phyloP scores from a whole-genome alignment of 2,113 vertebrate species.

The Heliornis fulica region DNA sequence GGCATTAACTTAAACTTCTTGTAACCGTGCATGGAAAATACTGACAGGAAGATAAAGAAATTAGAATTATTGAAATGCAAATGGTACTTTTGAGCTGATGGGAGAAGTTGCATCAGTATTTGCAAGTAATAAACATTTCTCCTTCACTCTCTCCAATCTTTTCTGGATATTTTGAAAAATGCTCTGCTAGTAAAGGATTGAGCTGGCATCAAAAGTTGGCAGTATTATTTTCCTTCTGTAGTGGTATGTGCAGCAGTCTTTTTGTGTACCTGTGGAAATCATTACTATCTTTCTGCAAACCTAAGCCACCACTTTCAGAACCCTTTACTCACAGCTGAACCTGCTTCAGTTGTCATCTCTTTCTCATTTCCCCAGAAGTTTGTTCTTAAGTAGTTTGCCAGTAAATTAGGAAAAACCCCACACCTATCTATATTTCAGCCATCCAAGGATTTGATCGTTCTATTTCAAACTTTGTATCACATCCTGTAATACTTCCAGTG shows the following conservation, averaged over 20 bases:
- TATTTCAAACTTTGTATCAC: not conserved
- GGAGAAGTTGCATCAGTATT: not conserved
- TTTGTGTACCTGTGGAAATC: not conserved
- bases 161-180: not conserved
- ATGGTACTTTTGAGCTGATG: not conserved
- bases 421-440: not conserved
- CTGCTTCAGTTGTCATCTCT: not conserved
- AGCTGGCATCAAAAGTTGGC: not conserved
- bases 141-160: not conserved
- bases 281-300: not conserved
- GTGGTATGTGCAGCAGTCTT: not conserved
- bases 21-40: not conserved
- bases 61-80: not conserved
- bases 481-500: too few relatives aligned
- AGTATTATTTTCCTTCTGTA: not conserved
- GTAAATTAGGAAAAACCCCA: rapidly evolving
- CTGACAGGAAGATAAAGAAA: not conserved
- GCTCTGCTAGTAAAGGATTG: not conserved
- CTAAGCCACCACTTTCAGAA: not conserved
- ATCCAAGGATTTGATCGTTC: not conserved
- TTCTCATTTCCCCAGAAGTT: not conserved
- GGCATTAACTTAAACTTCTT: not conserved
- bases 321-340: not conserved
- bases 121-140: not conserved
- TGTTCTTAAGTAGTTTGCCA: not conserved